A percentile compares a stretch with the other conserved stretches of the same genome.
These are phyloP conservation scores for Chloroceryle inda DNA, from an alignment of 2,797 vertebrate species.

Conservation along the genomic window DNA sequence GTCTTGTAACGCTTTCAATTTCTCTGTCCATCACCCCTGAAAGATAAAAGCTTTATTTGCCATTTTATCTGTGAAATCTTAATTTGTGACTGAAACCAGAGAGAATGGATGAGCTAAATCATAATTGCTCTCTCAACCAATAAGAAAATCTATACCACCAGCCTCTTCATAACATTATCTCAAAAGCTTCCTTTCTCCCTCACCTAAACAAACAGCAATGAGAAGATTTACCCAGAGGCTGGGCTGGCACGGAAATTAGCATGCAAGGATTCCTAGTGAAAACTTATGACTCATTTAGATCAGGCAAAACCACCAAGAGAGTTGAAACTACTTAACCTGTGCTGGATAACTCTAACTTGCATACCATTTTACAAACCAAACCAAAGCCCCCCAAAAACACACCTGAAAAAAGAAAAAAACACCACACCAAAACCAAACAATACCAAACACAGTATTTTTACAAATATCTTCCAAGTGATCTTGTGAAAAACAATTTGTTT, in stretches of 20 bases:
- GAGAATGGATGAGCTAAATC: not conserved
- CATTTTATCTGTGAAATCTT: not conserved
- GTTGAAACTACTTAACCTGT: not conserved
- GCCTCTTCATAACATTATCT: not conserved
- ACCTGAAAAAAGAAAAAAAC: not conserved
- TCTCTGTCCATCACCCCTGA: not conserved
- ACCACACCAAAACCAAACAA: not conserved
- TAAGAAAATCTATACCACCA: not conserved
- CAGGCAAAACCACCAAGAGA: not conserved
- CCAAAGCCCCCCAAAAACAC: not conserved
- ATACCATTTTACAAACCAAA: not conserved
- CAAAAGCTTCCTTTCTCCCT: not conserved
- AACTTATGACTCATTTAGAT: not conserved
- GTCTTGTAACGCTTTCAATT: not conserved
- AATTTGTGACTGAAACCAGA: not conserved
- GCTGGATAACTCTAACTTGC: not conserved
- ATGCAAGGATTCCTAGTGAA: not conserved
- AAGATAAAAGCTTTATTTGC: not conserved
- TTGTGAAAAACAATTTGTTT: not conserved
- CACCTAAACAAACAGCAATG: not conserved
- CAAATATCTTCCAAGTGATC: not conserved
- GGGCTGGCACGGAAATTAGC: not conserved
- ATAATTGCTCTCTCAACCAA: not conserved
- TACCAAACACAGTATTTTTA: not conserved
- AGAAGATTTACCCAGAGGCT: not conserved